A percentile compares a stretch with the other conserved stretches of the same genome.
Evolutionary conservation across 2,113 vertebrate species (phyloP).

Genomic region (Daubentonia madagascariensis): DNA sequence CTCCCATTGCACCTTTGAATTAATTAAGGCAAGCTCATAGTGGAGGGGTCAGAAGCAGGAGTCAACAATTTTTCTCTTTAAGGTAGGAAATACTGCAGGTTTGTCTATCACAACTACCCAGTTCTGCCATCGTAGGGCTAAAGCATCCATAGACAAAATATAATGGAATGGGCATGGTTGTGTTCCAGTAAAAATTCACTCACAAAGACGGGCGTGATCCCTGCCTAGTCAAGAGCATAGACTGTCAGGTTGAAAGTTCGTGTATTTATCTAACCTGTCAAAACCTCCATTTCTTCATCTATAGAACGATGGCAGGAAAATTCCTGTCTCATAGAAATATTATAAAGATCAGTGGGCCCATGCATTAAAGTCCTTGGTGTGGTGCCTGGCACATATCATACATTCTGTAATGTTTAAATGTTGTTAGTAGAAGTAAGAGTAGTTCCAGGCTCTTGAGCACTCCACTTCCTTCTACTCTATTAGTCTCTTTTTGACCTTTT

Average conservation of each 20-base stretch:
- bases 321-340: neutral
- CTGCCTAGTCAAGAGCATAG: neutral
- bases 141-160: neutral
- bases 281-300: neutral
- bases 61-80: neutral
- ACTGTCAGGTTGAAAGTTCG: neutral
- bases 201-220: too few relatives aligned
- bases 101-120: neutral
- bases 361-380: neutral
- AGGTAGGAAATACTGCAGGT: neutral
- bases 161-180: neutral
- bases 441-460: neutral
- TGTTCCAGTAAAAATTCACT: neutral
- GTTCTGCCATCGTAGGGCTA: rapidly evolving
- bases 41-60: neutral
- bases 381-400: neutral
- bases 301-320: neutral
- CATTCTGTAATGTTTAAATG: neutral
- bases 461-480: neutral
- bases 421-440: neutral
- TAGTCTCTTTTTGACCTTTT: conserved; percentile 38
- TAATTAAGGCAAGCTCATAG: neutral
- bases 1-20: neutral
- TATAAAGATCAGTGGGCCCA: neutral
- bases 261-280: neutral